Conservation (phyloP, 2,888 invertebrate genomes). For the Podabrus alpinus region DNA sequence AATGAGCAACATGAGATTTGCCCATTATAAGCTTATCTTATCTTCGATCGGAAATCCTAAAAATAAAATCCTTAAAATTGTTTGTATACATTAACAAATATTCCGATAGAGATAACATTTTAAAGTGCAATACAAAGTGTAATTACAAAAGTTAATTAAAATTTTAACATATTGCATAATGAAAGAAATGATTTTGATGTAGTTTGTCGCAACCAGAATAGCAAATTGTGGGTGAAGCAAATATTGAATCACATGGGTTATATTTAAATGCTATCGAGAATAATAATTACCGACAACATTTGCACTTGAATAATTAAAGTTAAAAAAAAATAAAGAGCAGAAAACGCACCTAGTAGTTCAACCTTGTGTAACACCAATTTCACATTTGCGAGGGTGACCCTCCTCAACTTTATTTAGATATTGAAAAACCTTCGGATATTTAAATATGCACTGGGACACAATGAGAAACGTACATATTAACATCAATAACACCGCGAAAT, state of each 20-base stretch:
- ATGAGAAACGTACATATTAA: background rate
- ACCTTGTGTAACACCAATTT: conserved; percentile 2
- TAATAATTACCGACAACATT: background rate
- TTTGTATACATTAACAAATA: background rate
- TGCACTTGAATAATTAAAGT: background rate
- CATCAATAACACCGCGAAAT: background rate
- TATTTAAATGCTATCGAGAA: background rate
- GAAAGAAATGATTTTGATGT: background rate
- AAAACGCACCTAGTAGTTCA: background rate
- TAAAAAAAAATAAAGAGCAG: background rate
- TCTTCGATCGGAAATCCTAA: background rate
- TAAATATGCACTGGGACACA: conserved; percentile 9
- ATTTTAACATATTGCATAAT: background rate
- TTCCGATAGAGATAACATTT: background rate
- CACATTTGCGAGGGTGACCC: conserved; percentile 9
- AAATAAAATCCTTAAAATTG: background rate
- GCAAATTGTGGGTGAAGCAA: background rate
- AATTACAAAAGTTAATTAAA: background rate
- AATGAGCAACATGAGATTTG: conserved; percentile 13
- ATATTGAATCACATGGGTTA: background rate
- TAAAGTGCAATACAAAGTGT: background rate
- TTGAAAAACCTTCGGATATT: conserved; percentile 10
- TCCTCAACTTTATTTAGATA: conserved; percentile 11
- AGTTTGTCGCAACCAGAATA: background rate
- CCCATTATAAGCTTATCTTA: conserved; percentile 10